Conservation (phyloP, 1,140 invertebrate genomes). For the Globodera ellingtonae region DNA sequence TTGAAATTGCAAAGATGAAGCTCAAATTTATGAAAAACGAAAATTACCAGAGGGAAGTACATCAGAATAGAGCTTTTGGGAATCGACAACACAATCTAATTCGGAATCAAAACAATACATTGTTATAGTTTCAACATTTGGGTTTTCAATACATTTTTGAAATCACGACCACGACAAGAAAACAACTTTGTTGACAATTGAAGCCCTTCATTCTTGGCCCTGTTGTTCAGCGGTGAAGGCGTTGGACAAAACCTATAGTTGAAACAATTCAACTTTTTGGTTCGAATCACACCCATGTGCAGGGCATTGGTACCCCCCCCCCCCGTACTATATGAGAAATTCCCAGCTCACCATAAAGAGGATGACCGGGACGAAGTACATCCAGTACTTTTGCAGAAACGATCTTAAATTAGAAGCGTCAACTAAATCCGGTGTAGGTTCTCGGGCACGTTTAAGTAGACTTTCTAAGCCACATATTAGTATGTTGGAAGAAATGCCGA, state of each 20-base stretch:
- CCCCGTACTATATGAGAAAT: neutral
- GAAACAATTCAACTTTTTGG: conserved; percentile 16
- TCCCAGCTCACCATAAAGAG: conserved; percentile 47
- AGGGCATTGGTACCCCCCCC: no score
- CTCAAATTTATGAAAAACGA: conserved; percentile 51
- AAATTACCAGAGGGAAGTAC: conserved; percentile 32
- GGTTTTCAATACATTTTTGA: no score
- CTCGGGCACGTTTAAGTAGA: no score
- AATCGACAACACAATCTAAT: no score
- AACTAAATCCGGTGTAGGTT: no score
- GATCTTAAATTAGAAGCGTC: neutral
- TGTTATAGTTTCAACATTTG: no score
- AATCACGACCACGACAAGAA: no score
- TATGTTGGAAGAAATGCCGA: no score
- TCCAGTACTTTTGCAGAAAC: conserved; percentile 55
- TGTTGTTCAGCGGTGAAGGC: conserved; percentile 38
- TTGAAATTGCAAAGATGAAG: conserved; percentile 75
- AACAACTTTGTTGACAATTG: no score
- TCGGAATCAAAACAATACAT: no score
- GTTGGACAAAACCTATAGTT: conserved; percentile 34
- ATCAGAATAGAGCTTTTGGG: neutral
- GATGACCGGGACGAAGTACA: conserved; percentile 65
- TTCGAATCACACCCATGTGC: neutral
- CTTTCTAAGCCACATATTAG: no score
- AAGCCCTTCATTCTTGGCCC: conserved; percentile 10